Evolutionary conservation across 2,888 invertebrate species (phyloP).

Genomic region (Acholoe squamosa): DNA sequence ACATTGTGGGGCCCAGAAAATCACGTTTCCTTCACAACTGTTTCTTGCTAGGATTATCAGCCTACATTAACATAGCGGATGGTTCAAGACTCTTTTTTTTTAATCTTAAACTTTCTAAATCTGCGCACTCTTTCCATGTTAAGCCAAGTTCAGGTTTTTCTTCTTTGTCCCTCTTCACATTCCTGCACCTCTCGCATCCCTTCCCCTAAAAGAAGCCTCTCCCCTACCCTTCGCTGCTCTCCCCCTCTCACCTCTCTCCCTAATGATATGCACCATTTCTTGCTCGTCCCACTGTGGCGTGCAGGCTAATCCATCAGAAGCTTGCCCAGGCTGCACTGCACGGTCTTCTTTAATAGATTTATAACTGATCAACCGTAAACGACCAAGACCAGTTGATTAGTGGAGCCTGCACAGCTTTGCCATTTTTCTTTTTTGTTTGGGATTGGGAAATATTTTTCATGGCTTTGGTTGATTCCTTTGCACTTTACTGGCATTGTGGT

Average conservation of each 20-base stretch:
- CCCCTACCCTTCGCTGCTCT: background rate
- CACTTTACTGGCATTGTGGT: no score
- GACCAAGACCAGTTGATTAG: slow-evolving; percentile 27
- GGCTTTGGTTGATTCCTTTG: no score
- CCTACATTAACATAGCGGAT: background rate
- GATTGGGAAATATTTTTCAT: no score
- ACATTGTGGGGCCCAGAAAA: no score
- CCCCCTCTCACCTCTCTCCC: background rate
- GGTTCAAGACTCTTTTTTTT: background rate
- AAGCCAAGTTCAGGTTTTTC: background rate
- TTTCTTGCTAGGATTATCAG: background rate
- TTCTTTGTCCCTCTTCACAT: background rate
- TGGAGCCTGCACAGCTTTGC: background rate
- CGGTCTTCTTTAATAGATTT: slow-evolving; percentile 48
- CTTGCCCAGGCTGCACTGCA: background rate
- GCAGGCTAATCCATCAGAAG: slow-evolving; percentile 36
- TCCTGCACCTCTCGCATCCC: background rate
- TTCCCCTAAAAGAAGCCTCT: background rate
- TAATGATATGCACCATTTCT: slow-evolving; percentile 49
- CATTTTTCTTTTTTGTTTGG: background rate
- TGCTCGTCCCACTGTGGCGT: background rate
- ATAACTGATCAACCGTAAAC: slow-evolving; percentile 30
- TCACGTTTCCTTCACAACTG: no score
- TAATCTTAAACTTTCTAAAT: background rate
- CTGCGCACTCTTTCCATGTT: background rate